These are phyloP conservation scores for Pagetopsis macropterus DNA, from an alignment of 2,797 vertebrate genomes.

Conservation along the genomic window DNA sequence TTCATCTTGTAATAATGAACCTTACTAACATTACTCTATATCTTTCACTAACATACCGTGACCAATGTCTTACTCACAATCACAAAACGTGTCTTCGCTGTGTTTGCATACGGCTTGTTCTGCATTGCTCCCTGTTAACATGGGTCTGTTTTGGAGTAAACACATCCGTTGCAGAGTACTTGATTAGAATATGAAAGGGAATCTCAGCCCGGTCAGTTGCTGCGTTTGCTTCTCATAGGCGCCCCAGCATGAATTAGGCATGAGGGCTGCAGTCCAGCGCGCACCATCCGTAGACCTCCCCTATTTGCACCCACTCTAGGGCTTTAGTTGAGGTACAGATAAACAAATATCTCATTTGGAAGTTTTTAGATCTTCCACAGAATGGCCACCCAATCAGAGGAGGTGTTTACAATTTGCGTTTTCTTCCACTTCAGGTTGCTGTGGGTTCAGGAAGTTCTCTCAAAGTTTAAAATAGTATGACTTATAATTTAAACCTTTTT, in stretches of 20 bases:
- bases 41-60: background rate
- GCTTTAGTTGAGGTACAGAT: slow-evolving; percentile 86
- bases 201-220: slow-evolving; percentile 75
- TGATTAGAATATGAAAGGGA: slow-evolving; percentile 94
- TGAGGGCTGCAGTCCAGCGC: slow-evolving; percentile 79
- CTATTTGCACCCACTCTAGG: slow-evolving; percentile 86
- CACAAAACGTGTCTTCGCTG: slow-evolving; percentile 13
- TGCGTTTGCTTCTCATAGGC: slow-evolving; percentile 79
- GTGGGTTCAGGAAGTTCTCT: slow-evolving; percentile 23
- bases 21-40: background rate
- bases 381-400: slow-evolving; percentile 23
- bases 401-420: slow-evolving; percentile 24
- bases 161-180: slow-evolving; percentile 85
- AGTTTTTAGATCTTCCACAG: slow-evolving; percentile 79
- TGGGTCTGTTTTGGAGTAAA: slow-evolving; percentile 86
- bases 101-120: slow-evolving; percentile 30
- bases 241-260: slow-evolving; percentile 91
- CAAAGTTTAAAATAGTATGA: slow-evolving; percentile 16
- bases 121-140: slow-evolving; percentile 85
- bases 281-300: slow-evolving; percentile 83
- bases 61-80: background rate
- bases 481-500: background rate
- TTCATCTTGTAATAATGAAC: background rate
- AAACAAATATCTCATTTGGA: slow-evolving; percentile 89
- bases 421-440: slow-evolving; percentile 8